Base-by-base conservation (phyloP, 2,888 invertebrate species). In the Tubulanus polymorphus region DNA sequence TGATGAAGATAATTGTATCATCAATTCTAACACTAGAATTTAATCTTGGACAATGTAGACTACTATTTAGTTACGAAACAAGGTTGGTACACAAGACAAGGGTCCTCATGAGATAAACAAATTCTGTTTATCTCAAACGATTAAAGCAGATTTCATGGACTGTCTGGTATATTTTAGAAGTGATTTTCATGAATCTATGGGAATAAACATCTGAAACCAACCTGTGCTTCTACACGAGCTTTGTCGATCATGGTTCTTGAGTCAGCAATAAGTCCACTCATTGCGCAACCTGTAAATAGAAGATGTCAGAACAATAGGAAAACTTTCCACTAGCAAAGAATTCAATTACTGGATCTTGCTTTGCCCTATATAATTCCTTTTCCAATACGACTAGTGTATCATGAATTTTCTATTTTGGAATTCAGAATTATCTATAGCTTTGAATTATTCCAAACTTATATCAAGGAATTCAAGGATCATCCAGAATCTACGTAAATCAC, bases 211-310 rank as follows among this genome's bases (percentile, higher is more conserved):
- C n/a, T n/a, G n/a, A n/a, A n/a, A 35, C 58, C 56, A 51, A 77
- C 80, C 80, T 93, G 94, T 73, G 95, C 92, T 81, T 99, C 99
- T 0, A 95, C 88, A 61, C 97, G 86, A 18, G 99, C 99, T 65
- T 93, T 85, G 74, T 95, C 94, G 47, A 95, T 89, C 76, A 95
- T 81, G 2, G 93, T 95, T 69, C 93, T 86, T 1, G 97, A 95
- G 83, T 99, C 99, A 35, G 99, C 97, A 86, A 97, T 97, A 53
- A 99, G 82, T 0, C 99, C 99, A 66, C 95, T 95, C 48, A 94
- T 93, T 48, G 95, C 96, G 79, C 95, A 96, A 12, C 93, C 84
- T 83, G 57, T 5, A 62, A 59, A 27, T 48, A 48, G 66, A 67
- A 59, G 68, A 72, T 23, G 37, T 46, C 10, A 35, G 26, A 10